A percentile compares a stretch with the other conserved stretches of the same genome.
Evolutionary conservation across 1,140 invertebrate genomes (phyloP).

Genomic region (Drosophila ohnishii): DNA sequence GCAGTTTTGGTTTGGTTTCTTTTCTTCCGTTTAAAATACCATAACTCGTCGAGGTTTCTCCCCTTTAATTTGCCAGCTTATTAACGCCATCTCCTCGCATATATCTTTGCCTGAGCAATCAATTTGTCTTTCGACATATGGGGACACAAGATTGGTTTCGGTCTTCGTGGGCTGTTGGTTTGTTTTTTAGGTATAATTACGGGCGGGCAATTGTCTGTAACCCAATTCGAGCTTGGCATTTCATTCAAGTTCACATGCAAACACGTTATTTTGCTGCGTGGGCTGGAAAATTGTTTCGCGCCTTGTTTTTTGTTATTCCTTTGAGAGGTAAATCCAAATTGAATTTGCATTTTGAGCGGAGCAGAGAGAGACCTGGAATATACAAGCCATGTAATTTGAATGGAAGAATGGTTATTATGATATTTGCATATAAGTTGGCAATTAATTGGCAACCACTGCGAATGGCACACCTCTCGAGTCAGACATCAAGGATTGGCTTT

Average conservation of each 20-base stretch:
- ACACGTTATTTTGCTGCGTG: conserved; percentile 59
- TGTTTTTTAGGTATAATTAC: conserved; percentile 48
- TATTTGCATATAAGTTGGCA: conserved; percentile 79
- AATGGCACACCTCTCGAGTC: conserved; percentile 61
- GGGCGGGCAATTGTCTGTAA: conserved; percentile 62
- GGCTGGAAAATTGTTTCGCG: conserved; percentile 75
- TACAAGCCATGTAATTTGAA: conserved; percentile 48
- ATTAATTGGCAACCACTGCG: conserved; percentile 68
- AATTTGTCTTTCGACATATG: conserved; percentile 28
- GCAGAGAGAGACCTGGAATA: conserved; percentile 26
- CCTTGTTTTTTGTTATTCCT: conserved; percentile 46
- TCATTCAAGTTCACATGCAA: conserved; percentile 76
- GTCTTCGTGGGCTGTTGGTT: conserved; percentile 18
- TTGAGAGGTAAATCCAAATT: conserved; percentile 29
- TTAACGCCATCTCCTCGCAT: conserved; percentile 9
- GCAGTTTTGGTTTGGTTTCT: conserved; percentile 7
- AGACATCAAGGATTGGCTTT: conserved; percentile 65
- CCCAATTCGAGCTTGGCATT: conserved; percentile 70
- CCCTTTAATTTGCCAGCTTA: conserved; percentile 31
- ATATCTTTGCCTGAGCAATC: background rate
- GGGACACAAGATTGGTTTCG: conserved; percentile 26
- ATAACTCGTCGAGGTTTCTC: conserved; percentile 13
- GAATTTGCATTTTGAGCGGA: conserved; percentile 39
- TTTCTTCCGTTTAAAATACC: conserved; percentile 4
- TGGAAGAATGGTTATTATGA: conserved; percentile 69